These are phyloP conservation scores for Morus bassanus DNA, from an alignment of 2,797 vertebrate species.

Conservation along the genomic window DNA sequence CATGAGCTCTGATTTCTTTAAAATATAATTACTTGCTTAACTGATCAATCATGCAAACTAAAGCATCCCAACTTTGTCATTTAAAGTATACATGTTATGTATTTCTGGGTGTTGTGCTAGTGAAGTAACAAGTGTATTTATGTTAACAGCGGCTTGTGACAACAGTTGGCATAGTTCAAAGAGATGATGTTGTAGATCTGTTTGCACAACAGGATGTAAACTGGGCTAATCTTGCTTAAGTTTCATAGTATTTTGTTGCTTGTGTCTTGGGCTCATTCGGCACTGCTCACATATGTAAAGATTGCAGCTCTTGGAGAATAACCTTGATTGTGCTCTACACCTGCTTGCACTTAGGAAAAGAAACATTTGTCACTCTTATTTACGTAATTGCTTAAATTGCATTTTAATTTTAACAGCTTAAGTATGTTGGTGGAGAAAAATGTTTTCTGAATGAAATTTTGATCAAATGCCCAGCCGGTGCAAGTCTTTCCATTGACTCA, in stretches of 20 bases:
- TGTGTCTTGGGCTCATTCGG: not conserved
- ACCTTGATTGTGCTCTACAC: not conserved
- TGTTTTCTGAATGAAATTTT: conserved; percentile 46
- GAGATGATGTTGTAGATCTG: not conserved
- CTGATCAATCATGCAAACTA: accelerated
- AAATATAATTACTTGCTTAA: not conserved
- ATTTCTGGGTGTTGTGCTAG: not conserved
- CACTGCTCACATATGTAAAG: not conserved
- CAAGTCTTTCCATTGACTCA: not conserved
- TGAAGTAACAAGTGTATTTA: accelerated
- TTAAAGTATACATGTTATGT: accelerated
- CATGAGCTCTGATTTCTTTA: not conserved
- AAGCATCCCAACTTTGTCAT: not conserved
- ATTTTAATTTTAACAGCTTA: conserved; percentile 55
- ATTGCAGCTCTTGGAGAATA: not conserved
- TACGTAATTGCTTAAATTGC: conserved; percentile 47
- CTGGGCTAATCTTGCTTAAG: not conserved
- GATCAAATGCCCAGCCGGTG: not conserved
- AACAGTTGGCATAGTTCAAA: not conserved
- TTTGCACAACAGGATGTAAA: not conserved
- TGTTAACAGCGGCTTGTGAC: not conserved
- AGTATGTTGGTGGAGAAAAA: conserved; percentile 24
- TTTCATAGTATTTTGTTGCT: not conserved
- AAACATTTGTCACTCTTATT: conserved; percentile 59
- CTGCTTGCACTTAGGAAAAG: conserved; percentile 56